These are phyloP conservation scores for Rhynchotus rufescens DNA, from an alignment of 2,797 vertebrate species.

Conservation along the genomic window DNA sequence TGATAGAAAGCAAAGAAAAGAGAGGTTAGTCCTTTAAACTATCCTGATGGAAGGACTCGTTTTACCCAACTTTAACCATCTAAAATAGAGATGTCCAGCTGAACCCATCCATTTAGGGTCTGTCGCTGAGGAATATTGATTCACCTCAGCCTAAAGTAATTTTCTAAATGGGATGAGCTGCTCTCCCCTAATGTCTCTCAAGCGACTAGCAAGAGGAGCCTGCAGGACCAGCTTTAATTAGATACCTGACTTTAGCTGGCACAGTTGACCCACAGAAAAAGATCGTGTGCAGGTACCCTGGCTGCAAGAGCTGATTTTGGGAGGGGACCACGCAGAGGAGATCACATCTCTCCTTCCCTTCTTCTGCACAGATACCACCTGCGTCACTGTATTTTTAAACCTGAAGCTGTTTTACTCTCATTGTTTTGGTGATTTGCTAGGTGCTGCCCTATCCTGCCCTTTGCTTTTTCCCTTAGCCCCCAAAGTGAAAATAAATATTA, in stretches of 20 bases:
- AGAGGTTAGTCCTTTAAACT: neutral
- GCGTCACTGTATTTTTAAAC: neutral
- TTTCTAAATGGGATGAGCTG: neutral
- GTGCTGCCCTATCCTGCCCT: neutral
- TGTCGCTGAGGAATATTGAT: neutral
- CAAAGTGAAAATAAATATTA: neutral
- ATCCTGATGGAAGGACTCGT: neutral
- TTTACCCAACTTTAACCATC: neutral
- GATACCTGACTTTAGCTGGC: rapidly evolving
- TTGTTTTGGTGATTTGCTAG: neutral
- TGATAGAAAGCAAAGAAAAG: neutral
- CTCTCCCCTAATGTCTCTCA: neutral
- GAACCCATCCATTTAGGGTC: neutral
- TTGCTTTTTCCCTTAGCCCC: neutral
- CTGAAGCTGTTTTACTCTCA: neutral
- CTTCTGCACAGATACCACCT: neutral
- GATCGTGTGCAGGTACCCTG: rapidly evolving
- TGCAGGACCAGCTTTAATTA: neutral
- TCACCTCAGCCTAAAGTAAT: neutral
- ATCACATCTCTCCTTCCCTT: neutral
- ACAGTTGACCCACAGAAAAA: neutral
- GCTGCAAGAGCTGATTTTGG: neutral
- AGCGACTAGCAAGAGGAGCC: neutral
- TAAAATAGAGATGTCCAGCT: neutral
- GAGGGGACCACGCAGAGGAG: neutral